Conservation (phyloP, 1,140 invertebrate genomes). For the Sycophaga agraensis region DNA sequence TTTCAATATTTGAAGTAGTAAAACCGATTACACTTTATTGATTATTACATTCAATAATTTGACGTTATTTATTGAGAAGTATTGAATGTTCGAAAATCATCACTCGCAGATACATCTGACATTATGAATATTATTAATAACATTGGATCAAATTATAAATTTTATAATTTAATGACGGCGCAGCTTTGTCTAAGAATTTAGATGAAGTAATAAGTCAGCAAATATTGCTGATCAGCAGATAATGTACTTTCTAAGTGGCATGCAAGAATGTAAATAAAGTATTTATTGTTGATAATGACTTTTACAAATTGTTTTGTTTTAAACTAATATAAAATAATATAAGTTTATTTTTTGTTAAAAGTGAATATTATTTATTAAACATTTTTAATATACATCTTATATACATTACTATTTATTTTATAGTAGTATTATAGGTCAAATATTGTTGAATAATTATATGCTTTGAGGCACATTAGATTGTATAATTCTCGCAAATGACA, state of each 20-base stretch:
- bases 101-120: neutral
- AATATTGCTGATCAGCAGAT: too few relatives aligned
- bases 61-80: slow-evolving; percentile 5
- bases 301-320: neutral
- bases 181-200: too few relatives aligned
- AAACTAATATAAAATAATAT: slow-evolving; percentile 18
- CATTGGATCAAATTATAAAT: slow-evolving; percentile 17
- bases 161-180: too few relatives aligned
- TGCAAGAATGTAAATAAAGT: slow-evolving; percentile 52
- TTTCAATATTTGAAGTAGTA: too few relatives aligned
- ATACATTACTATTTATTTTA: slow-evolving; percentile 32
- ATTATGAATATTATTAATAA: slow-evolving; percentile 16
- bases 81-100: slow-evolving; percentile 7
- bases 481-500: slow-evolving; percentile 20
- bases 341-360: slow-evolving; percentile 21
- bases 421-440: slow-evolving; percentile 25
- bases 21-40: neutral
- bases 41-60: slow-evolving; percentile 3
- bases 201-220: too few relatives aligned
- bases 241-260: too few relatives aligned
- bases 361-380: slow-evolving; percentile 23
- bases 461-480: slow-evolving; percentile 33
- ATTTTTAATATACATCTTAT: slow-evolving; percentile 29
- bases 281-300: slow-evolving; percentile 43
- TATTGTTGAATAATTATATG: slow-evolving; percentile 35